Evolutionary conservation across 2,888 invertebrate genomes (phyloP).

Genomic region (Micropterix aruncella): DNA sequence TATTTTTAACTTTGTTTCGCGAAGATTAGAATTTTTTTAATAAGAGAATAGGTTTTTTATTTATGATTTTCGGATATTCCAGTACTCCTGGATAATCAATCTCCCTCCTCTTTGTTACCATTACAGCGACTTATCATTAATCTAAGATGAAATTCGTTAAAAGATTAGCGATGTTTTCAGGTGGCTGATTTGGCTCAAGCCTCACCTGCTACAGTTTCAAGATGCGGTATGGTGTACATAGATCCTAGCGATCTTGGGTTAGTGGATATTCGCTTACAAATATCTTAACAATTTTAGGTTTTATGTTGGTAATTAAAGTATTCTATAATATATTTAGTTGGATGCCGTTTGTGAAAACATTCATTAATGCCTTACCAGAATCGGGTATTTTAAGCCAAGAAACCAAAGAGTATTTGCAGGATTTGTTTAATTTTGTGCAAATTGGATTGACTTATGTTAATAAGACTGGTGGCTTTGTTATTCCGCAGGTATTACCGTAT

Average conservation of each 20-base stretch:
- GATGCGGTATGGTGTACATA: conserved; percentile 82
- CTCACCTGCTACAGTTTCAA: conserved; percentile 78
- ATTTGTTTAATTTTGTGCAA: conserved; percentile 55
- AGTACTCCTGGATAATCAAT: too few species aligned
- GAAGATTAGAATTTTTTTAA: too few species aligned
- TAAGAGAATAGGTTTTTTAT: too few species aligned
- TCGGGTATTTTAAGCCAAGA: conserved; percentile 35
- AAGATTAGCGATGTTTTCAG: conserved; percentile 14
- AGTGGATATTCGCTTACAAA: too few species aligned
- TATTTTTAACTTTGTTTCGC: too few species aligned
- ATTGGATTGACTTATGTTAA: conserved; percentile 50
- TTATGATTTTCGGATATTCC: too few species aligned
- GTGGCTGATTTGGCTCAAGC: conserved; percentile 77
- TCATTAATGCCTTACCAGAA: conserved; percentile 45
- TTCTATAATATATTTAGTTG: too few species aligned
- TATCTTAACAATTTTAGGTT: too few species aligned
- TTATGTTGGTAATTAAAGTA: too few species aligned
- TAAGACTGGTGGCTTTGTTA: conserved; percentile 55
- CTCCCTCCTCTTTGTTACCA: too few species aligned
- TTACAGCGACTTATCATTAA: too few species aligned
- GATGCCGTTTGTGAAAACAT: conserved; percentile 66
- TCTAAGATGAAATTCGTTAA: too few species aligned
- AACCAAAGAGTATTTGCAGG: conserved; percentile 46
- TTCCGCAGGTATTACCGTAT: conserved; percentile 77
- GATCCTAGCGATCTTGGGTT: conserved; percentile 70